These are phyloP conservation scores for Torymus texanus DNA, from an alignment of 2,888 invertebrate genomes.

Conservation along the genomic window DNA sequence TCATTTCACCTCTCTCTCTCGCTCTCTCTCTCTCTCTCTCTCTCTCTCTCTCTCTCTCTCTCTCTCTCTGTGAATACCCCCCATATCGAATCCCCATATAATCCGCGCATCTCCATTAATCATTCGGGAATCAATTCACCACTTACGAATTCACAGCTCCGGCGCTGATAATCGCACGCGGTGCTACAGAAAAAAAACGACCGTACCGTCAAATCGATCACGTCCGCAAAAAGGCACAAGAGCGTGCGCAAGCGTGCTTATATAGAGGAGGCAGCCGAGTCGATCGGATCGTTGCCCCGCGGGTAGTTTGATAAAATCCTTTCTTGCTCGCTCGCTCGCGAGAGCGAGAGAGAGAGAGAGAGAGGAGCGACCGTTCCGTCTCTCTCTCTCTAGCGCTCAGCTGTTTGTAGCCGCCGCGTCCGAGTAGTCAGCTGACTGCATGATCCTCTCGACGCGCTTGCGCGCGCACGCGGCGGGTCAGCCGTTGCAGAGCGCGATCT, in stretches of 20 bases:
- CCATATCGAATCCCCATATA: too few relatives aligned
- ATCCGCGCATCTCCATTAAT: too few relatives aligned
- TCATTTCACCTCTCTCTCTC: neutral
- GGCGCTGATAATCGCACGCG: neutral
- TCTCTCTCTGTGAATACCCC: neutral
- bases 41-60: neutral
- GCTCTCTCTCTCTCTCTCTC: neutral
- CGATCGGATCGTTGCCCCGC: slow-evolving; percentile 61
- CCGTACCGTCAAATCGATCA: slow-evolving; percentile 26
- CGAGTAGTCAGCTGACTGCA: slow-evolving; percentile 59
- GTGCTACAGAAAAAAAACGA: neutral
- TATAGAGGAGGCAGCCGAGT: neutral
- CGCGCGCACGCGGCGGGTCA: slow-evolving; percentile 60
- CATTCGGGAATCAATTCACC: too few relatives aligned
- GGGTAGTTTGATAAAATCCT: slow-evolving; percentile 60
- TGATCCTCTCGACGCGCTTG: slow-evolving; percentile 50
- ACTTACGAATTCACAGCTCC: too few relatives aligned
- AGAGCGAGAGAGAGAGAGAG: neutral
- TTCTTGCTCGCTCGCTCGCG: slow-evolving; percentile 48
- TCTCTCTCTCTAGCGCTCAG: slow-evolving; percentile 31
- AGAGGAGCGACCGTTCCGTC: slow-evolving; percentile 49
- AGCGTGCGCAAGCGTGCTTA: neutral
- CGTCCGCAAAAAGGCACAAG: neutral
- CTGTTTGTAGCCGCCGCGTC: slow-evolving; percentile 27
- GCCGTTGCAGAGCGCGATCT: neutral